These are phyloP conservation scores for Lacerta bilineata DNA, from an alignment of 2,797 vertebrate species.

Conservation along the genomic window DNA sequence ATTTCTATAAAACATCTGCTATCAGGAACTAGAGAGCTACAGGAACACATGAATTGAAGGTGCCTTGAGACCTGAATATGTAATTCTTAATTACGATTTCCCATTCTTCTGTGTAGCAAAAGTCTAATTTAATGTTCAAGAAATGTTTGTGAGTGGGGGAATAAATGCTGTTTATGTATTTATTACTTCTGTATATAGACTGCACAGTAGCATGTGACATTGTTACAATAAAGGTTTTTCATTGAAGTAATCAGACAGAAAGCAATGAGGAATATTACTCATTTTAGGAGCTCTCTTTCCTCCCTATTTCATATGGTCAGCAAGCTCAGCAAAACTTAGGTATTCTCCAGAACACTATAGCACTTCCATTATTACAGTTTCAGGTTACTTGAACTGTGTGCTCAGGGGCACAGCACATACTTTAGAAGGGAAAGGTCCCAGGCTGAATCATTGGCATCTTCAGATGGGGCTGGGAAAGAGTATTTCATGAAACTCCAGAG, in stretches of 20 bases:
- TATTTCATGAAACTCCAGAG: too few relatives aligned
- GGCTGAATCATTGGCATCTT: background rate
- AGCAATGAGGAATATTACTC: background rate
- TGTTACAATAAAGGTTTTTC: slow-evolving; percentile 8
- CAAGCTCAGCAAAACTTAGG: background rate
- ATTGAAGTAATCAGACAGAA: background rate
- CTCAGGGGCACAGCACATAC: background rate
- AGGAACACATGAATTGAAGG: slow-evolving; percentile 3
- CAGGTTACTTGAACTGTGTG: background rate
- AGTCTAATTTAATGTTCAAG: slow-evolving; percentile 21
- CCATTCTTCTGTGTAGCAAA: background rate
- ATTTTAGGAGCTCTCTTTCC: background rate
- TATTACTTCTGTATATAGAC: background rate
- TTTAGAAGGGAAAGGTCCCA: background rate
- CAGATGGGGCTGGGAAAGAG: background rate
- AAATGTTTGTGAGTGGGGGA: background rate
- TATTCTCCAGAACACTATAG: background rate
- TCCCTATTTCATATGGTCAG: background rate
- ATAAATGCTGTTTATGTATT: background rate
- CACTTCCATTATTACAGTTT: background rate
- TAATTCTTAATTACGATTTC: slow-evolving; percentile 20
- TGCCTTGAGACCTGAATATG: background rate
- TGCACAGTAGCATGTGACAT: background rate
- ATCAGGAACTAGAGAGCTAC: background rate
- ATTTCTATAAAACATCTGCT: background rate